Evolutionary conservation across 2,888 invertebrate species (phyloP).

Genomic region (Eilema depressum): DNA sequence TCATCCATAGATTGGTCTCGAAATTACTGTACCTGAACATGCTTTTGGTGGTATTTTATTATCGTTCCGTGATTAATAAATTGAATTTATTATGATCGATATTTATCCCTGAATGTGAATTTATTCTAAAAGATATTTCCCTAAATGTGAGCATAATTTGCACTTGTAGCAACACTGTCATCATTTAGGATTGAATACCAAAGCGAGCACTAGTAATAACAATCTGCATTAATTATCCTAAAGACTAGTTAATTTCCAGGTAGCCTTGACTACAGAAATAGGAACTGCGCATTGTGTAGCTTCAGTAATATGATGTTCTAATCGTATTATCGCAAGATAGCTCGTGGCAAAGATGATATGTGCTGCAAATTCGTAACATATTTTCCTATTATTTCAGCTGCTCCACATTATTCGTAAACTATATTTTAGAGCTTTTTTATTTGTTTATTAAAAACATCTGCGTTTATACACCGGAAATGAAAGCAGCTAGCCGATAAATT

Average conservation of each 20-base stretch:
- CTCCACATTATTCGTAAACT: neutral
- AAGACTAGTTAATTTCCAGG: slow-evolving; percentile 24
- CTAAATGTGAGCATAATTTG: no score
- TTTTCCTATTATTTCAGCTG: neutral
- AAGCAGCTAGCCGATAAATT: no score
- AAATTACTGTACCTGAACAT: no score
- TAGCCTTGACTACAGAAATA: slow-evolving; percentile 43
- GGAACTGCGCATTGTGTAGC: slow-evolving; percentile 23
- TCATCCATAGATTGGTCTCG: no score
- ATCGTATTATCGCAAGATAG: slow-evolving; percentile 7
- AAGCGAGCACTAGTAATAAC: slow-evolving; percentile 18
- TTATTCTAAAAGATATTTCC: no score
- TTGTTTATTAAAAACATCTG: neutral
- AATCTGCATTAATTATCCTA: slow-evolving; percentile 26
- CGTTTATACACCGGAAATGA: neutral
- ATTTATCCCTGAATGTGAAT: no score
- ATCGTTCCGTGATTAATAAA: no score
- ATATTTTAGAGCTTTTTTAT: no score
- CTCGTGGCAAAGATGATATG: no score
- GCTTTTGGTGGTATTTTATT: no score
- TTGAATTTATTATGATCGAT: no score
- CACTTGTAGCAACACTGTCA: slow-evolving; percentile 6
- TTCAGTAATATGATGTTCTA: slow-evolving; percentile 21
- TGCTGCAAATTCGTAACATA: neutral
- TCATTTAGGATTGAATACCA: neutral